Evolutionary conservation across 2,888 invertebrate genomes (phyloP).

Genomic region (Charanyca ferruginea): DNA sequence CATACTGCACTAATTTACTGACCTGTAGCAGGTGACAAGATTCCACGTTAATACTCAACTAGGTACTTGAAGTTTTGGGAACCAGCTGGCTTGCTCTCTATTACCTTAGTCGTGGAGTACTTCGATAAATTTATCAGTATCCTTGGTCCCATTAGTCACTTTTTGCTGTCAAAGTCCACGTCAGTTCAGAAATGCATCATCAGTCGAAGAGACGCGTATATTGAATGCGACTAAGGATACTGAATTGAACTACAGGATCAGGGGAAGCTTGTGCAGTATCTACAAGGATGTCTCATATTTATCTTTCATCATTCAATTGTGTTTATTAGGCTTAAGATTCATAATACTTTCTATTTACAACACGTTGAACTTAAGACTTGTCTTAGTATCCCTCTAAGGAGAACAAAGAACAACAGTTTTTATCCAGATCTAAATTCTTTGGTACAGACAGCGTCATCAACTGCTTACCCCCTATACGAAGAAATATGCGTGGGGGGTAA

Average conservation of each 20-base stretch:
- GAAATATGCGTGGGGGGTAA: no score
- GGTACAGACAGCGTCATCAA: no score
- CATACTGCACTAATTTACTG: conserved; percentile 45
- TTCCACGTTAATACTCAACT: neutral
- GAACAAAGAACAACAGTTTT: neutral
- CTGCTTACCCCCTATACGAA: no score
- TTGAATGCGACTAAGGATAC: neutral
- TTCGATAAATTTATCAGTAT: neutral
- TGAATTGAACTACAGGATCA: neutral
- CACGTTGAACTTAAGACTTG: neutral
- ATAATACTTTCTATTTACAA: conserved; percentile 25
- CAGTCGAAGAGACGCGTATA: neutral
- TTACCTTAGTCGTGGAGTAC: neutral
- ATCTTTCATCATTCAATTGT: conserved; percentile 26
- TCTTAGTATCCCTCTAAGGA: neutral
- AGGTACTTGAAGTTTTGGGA: neutral
- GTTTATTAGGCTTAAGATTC: conserved; percentile 18
- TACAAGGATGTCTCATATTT: conserved; percentile 31
- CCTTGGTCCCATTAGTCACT: neutral
- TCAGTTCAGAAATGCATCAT: neutral
- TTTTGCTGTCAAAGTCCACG: neutral
- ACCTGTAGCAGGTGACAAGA: neutral
- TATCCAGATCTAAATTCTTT: conserved; percentile 5
- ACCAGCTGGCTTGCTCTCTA: neutral
- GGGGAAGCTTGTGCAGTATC: conserved; percentile 42